Evolutionary conservation across 2,113 vertebrate genomes (phyloP), one percentile per base, ranked within the genome.

Genomic region (Shinisaurus crocodilurus): DNA sequence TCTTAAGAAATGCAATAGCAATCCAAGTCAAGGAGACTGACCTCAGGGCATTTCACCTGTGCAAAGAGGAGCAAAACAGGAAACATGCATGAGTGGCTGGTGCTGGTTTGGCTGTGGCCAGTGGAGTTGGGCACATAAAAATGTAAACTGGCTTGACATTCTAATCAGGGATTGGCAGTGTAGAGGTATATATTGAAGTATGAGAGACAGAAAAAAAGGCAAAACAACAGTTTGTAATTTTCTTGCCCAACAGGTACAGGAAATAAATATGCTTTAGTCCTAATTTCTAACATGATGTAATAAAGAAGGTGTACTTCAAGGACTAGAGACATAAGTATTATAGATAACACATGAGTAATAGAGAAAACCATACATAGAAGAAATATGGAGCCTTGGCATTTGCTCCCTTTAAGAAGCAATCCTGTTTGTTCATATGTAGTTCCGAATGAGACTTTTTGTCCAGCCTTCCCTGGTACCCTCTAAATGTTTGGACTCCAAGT

Each of bases 61-160:
- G 57, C 32, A 76, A 18, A 67, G 57, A 67, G 37, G 81, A 70
- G 20, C 45, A 86, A 82, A 92, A 89, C 25, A 43, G 50, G 77
- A 89, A 89, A 83, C 10, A 15, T 6, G 27, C 2, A 23, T 20
- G 40, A 65, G 10, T 79, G 86, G 10, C 32, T 48, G 43, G 10
- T 50, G 70, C 10, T 83, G 12, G 5, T 83, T 82, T 75, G 70
- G 18, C 48, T 90, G 50, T 80, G 6, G 0, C 32, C 77, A 92
- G 2, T 18, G 4, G 1, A 80, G 50, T 88, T n/a, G 37, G 2
- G 10, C 37, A 0, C 5, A 20, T 43, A 63, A 1, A 57, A 43
- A 60, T 45, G 34, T 27, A 65, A 70, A 45, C 57, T 76, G 37
- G 23, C 72, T 57, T 25, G 1, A 60, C 5, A 77, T 40, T 40